Base-by-base conservation (phyloP, 2,888 invertebrate genomes). In the Drosophila robusta region DNA sequence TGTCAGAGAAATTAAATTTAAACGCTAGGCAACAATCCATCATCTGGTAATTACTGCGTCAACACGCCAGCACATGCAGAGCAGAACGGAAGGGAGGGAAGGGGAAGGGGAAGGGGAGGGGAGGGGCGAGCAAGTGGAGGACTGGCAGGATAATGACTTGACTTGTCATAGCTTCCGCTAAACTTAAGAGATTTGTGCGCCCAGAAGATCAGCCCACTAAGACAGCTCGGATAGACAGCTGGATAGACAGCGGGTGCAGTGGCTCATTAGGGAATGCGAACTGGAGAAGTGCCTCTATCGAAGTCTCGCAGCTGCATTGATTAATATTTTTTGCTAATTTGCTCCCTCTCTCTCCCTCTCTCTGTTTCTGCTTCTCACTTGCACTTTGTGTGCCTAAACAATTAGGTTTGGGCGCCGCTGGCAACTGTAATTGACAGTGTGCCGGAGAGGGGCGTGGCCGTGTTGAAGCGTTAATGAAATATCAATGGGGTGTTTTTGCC, bases 1-100 rank as follows among this genome's bases (percentile, higher is more conserved):
- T 86, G 84, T 80, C 88, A 87, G 85, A 78, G 82, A 85, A 88
- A 88, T 86, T 86, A 86, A 88, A 88, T 86, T 86, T 88, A 84
- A 86, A 86, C 89, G 85, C 87, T 88, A 84, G 75, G 84, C 81
- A 88, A 80, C 89, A 85, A 85, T 85, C 89, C 87, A 85, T 85
- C 85, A 86, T 86, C 84, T 80, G 87, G 89, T 88, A 86, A 86
- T 86, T 86, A 86, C 89, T 78, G 78, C 87, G 85, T 86, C 85
- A 86, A 86, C 86, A 84, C 84, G 82, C 77, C 85, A 83, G 72
- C 81, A 78, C 74, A 82, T 75, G 55, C 67, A 67, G 58, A 76
- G 64, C 65, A 51, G 49, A 49, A 51, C 47, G 8, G 61, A 39
- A 52, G n/a, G 16, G 47, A 38, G 16, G 24, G 39, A 26, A 60